Percentiles rank a stretch among this genome's conserved stretches.
phyloP scores from a whole-genome alignment of 2,113 vertebrate species.

The Syngnathus floridae region DNA sequence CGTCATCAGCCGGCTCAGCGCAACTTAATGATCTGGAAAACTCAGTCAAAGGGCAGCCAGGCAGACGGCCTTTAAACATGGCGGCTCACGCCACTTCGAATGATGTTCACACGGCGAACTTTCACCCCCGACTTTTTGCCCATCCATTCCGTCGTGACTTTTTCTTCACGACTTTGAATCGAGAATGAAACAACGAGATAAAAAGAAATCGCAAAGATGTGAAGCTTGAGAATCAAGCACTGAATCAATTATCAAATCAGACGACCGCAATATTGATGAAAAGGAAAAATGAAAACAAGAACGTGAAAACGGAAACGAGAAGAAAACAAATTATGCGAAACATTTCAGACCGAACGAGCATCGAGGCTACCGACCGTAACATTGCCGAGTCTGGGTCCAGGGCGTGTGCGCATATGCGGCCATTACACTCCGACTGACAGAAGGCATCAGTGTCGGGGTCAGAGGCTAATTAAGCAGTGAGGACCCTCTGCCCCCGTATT shows the following conservation, averaged over 20 bases:
- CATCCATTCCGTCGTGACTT: background rate
- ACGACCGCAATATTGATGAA: no score
- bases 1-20: constrained; percentile 58
- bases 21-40: constrained; percentile 75
- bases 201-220: background rate
- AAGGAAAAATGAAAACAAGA: background rate
- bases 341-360: background rate
- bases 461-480: constrained; percentile 79
- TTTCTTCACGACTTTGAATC: background rate
- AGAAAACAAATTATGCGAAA: no score
- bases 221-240: no score
- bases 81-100: constrained; percentile 35
- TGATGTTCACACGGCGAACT: constrained; percentile 41
- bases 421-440: constrained; percentile 50
- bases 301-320: no score
- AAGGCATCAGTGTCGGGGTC: constrained; percentile 66
- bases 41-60: constrained; percentile 56
- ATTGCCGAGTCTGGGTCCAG: background rate
- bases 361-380: no score
- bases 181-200: background rate
- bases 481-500: constrained; percentile 68
- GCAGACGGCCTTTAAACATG: constrained; percentile 35
- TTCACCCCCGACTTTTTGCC: constrained; percentile 27
- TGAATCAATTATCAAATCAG: no score
- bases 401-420: constrained; percentile 2